A percentile compares a stretch with the other conserved stretches of the same genome.
phyloP scores from a whole-genome alignment of 2,113 vertebrate species.

The Cyprinodon brontotheroides region DNA sequence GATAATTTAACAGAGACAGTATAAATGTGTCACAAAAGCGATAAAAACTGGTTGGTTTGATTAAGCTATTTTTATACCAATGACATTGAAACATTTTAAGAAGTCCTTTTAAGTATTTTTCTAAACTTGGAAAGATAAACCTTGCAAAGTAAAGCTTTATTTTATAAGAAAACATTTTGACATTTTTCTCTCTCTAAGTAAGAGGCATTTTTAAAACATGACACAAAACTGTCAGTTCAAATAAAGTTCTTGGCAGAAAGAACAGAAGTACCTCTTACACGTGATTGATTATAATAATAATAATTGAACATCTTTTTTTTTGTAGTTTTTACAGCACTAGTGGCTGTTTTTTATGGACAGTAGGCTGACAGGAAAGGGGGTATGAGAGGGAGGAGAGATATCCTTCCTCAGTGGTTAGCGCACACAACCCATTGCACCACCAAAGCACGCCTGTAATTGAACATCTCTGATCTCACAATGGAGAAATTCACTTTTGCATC shows the following conservation, averaged over 20 bases:
- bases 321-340: no score
- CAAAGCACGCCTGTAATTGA: no score
- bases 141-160: constrained; percentile 17
- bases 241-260: constrained; percentile 8
- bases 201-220: constrained; percentile 19
- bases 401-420: no score
- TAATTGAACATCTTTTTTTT: no score
- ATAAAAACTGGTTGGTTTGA: constrained; percentile 11
- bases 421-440: no score
- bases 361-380: no score
- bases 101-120: constrained; percentile 22
- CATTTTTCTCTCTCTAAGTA: constrained; percentile 7
- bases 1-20: constrained; percentile 25
- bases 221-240: constrained; percentile 41
- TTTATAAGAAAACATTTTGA: background rate
- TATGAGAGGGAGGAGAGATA: no score
- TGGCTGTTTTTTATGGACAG: no score
- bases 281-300: background rate
- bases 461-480: no score
- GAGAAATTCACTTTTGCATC: no score
- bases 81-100: constrained; percentile 31
- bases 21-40: constrained; percentile 9
- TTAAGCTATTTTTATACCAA: constrained; percentile 48
- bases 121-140: background rate
- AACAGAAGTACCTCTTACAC: background rate